Percentiles rank a stretch among this genome's conserved stretches.
phyloP scores from a whole-genome alignment of 2,797 vertebrate genomes.

The Enteromius thamalakanensis region DNA sequence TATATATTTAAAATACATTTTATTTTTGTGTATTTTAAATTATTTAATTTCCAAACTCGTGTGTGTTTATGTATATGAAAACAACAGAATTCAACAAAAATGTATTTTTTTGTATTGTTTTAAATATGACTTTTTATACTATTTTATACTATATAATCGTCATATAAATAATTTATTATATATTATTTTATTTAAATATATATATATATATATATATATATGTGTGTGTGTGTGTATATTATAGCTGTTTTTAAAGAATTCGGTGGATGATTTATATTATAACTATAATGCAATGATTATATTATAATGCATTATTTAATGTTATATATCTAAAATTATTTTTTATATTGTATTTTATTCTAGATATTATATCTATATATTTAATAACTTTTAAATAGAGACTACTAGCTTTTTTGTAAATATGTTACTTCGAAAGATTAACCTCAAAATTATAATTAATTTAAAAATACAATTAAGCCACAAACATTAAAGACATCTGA shows the following conservation, averaged over 20 bases:
- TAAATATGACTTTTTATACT: background rate
- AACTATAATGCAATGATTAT: too few species aligned
- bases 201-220: too few species aligned
- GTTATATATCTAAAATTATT: background rate
- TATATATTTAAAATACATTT: background rate
- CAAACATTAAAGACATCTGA: background rate
- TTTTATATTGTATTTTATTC: background rate
- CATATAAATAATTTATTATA: background rate
- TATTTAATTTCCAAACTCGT: too few species aligned
- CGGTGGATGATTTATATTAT: background rate
- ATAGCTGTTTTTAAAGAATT: background rate
- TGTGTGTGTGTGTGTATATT: too few species aligned
- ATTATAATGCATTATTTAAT: background rate
- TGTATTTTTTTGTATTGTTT: too few species aligned
- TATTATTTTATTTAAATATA: background rate
- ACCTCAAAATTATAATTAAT: background rate
- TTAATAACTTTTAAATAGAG: background rate
- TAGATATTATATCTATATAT: background rate
- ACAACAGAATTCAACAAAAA: too few species aligned
- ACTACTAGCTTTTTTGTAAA: background rate
- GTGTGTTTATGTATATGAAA: background rate
- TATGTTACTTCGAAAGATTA: too few species aligned
- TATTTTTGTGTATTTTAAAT: background rate
- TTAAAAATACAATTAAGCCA: background rate
- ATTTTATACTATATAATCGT: background rate